These are phyloP conservation scores for Petrolisthes manimaculis DNA, from an alignment of 2,888 invertebrate species.

Conservation along the genomic window DNA sequence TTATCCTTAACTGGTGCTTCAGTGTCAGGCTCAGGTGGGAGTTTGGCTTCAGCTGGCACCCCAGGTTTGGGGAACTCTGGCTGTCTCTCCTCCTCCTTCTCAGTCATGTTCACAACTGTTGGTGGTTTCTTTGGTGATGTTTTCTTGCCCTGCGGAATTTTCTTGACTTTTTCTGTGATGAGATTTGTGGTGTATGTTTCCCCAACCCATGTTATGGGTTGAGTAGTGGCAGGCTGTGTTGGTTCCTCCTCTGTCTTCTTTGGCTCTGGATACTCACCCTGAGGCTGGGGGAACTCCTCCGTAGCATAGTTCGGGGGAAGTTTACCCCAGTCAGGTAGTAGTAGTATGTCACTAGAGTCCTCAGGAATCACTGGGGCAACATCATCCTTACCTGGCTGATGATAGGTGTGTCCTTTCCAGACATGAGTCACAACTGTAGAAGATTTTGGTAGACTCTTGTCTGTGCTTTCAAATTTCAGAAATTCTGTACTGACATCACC, in stretches of 20 bases:
- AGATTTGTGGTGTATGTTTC: neutral
- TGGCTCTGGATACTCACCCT: neutral
- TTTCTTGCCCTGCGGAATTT: neutral
- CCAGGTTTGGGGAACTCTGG: conserved; percentile 26
- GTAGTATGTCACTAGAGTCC: conserved; percentile 8
- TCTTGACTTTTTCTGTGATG: neutral
- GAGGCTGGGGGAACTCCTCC: conserved; percentile 34
- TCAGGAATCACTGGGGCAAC: conserved; percentile 7
- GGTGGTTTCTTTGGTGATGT: conserved; percentile 21
- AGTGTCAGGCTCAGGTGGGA: neutral
- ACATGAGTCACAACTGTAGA: neutral
- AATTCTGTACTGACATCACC: conserved; percentile 23
- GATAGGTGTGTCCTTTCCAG: conserved; percentile 24
- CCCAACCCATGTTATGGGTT: neutral
- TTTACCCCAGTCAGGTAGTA: conserved; percentile 19
- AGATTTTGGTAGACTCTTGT: conserved; percentile 11
- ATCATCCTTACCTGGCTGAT: neutral
- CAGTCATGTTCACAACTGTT: neutral
- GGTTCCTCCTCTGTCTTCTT: conserved; percentile 8
- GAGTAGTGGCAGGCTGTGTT: neutral
- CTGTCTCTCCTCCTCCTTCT: neutral
- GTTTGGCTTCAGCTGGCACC: neutral
- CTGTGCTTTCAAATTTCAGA: conserved; percentile 22
- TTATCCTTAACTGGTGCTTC: neutral
- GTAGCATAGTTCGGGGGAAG: neutral